These are phyloP conservation scores for Polyommatus icarus DNA, from an alignment of 2,888 invertebrate species.

Conservation along the genomic window DNA sequence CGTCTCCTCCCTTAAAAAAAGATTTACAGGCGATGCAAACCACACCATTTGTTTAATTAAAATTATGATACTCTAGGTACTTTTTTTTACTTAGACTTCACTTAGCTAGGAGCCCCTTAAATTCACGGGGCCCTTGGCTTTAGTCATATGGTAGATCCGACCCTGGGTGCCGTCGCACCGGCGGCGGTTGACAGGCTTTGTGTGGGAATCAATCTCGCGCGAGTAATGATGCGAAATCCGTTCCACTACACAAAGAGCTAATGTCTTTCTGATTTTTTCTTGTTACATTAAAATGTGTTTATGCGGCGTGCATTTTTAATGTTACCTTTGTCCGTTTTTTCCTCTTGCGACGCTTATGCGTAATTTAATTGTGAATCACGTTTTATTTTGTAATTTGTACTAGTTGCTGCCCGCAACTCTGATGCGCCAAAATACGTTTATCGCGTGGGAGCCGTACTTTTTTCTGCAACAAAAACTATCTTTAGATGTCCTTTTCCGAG, in stretches of 20 bases:
- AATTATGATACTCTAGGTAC: too few species aligned
- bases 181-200: constrained; percentile 68
- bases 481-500: too few species aligned
- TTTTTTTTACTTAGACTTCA: background rate
- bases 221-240: constrained; percentile 72
- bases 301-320: constrained; percentile 48
- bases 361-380: constrained; percentile 15
- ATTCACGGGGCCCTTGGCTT: background rate
- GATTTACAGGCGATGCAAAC: too few species aligned
- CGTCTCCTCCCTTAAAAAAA: too few species aligned
- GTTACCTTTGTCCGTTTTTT: constrained; percentile 49
- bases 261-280: constrained; percentile 55
- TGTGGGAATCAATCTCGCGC: constrained; percentile 72
- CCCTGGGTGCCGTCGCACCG: constrained; percentile 47
- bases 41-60: too few species aligned
- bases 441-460: too few species aligned
- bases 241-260: constrained; percentile 68
- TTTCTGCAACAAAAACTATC: too few species aligned
- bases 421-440: too few species aligned
- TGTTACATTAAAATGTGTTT: constrained; percentile 31
- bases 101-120: too few species aligned
- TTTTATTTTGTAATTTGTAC: too few species aligned
- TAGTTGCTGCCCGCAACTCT: too few species aligned
- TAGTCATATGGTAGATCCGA: background rate
- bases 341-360: constrained; percentile 7